Percentiles rank a stretch among this genome's conserved stretches.
Evolutionary conservation across 2,797 vertebrate species (phyloP).

Genomic region (Onychomys torridus): DNA sequence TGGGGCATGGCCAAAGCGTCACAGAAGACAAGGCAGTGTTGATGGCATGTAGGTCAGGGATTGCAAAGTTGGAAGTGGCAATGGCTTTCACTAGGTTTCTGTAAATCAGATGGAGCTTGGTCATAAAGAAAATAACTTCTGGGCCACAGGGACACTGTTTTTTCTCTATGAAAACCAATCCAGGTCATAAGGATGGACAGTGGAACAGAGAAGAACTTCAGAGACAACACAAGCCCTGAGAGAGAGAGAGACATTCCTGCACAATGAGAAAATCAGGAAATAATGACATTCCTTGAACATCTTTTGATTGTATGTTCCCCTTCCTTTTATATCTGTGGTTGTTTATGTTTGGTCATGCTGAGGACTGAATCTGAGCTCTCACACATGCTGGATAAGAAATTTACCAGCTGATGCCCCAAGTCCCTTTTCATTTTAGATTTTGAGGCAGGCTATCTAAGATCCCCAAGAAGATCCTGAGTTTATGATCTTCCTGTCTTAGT

Average conservation of each 20-base stretch:
- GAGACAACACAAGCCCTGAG: background rate
- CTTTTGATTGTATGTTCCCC: background rate
- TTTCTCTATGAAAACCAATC: background rate
- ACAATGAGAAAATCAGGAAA: background rate
- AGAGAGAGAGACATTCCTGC: background rate
- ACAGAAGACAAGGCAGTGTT: constrained; percentile 8
- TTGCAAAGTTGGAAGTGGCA: background rate
- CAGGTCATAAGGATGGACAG: background rate
- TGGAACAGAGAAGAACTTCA: background rate
- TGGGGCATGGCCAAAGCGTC: constrained; percentile 27
- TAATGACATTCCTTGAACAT: background rate
- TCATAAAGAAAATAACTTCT: background rate
- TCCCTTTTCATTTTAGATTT: background rate
- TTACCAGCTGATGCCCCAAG: background rate
- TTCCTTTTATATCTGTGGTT: background rate
- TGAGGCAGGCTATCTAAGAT: background rate
- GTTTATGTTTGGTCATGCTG: background rate
- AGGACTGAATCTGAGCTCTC: background rate
- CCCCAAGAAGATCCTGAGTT: background rate
- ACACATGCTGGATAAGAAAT: background rate
- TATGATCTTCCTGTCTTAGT: background rate
- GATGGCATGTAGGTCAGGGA: background rate
- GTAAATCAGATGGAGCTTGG: background rate
- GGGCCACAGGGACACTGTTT: background rate
- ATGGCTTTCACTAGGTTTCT: background rate